Conservation (phyloP, 2,113 vertebrate genomes). For the Ictalurus punctatus region DNA sequence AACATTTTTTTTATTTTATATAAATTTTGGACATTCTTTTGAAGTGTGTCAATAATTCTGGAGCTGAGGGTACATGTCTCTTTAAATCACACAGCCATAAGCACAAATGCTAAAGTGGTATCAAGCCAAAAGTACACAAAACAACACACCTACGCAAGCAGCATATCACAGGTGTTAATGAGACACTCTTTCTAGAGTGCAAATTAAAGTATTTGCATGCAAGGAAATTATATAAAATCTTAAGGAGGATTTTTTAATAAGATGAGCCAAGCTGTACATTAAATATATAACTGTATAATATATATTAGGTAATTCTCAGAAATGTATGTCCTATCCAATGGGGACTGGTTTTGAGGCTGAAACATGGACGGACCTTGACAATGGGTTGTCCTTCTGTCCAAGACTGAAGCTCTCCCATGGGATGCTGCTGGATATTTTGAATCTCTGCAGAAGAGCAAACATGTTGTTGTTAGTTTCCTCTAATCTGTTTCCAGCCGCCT, state of each 20-base stretch:
- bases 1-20: background rate
- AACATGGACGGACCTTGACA: slow-evolving; percentile 61
- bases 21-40: background rate
- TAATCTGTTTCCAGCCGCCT: background rate
- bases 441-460: slow-evolving; percentile 62
- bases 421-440: slow-evolving; percentile 58
- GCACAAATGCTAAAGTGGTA: background rate
- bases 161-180: slow-evolving; percentile 29
- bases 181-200: slow-evolving; percentile 21
- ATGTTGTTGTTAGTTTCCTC: slow-evolving; percentile 19
- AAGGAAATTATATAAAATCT: background rate
- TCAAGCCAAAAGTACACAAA: background rate
- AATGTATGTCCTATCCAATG: background rate
- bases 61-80: background rate
- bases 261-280: background rate
- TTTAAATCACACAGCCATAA: slow-evolving; percentile 14
- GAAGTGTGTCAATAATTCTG: background rate
- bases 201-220: slow-evolving; percentile 22
- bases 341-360: background rate
- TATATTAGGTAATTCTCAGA: background rate
- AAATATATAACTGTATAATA: background rate
- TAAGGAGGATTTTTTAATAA: background rate
- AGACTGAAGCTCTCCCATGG: slow-evolving; percentile 62
- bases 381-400: slow-evolving; percentile 62
- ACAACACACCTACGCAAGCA: slow-evolving; percentile 12